Base-by-base conservation (phyloP, 1,140 invertebrate genomes). In the Zaprionus taronus region DNA sequence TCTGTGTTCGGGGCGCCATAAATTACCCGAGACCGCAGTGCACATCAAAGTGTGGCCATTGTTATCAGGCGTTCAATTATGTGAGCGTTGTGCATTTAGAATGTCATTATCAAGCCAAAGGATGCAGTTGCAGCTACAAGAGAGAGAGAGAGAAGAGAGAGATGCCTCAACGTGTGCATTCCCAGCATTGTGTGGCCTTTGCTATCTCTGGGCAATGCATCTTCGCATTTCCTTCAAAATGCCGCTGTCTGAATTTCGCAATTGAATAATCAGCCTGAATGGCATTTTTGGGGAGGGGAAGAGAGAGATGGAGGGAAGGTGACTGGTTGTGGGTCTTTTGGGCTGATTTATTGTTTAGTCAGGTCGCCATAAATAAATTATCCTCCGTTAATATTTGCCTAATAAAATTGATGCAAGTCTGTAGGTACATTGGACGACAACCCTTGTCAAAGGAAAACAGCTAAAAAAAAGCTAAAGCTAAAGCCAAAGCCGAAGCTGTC, bases 231-330 rank as follows among this genome's bases (percentile, higher is more conserved):
- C 74, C 84, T 61, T 75, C 63, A 72, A 81, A 79, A 68, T 56
- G 72, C 75, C 63, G 78, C 81, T 89, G 84, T 90, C 81, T 63
- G 65, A 67, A 81, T 79, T 84, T 89, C 38, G 81, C 81, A 89
- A 89, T 89, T 89, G 84, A 87, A 87, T 87, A 87, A 87, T 89
- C 84, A 89, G 72, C 51, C 62, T 72, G 56, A 87, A 81, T 84
- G 79, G 61, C 51, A 83, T 81, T 83, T 57, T 31, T 4, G 51
- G 31, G 41, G 22, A 53, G 24, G 28, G 49, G 7, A 24, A 5
- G 57, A 14, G 60, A n/a, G n/a, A n/a, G n/a, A n/a, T n/a, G n/a
- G n/a, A n/a, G n/a, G n/a, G n/a, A 7, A 17, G n/a, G n/a, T 17
- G 34, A 12, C 11, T 12, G 34, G 6, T 34, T 11, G 9, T 34